Evolutionary conservation across 2,888 invertebrate species (phyloP).

Genomic region (Mamestra brassicae): DNA sequence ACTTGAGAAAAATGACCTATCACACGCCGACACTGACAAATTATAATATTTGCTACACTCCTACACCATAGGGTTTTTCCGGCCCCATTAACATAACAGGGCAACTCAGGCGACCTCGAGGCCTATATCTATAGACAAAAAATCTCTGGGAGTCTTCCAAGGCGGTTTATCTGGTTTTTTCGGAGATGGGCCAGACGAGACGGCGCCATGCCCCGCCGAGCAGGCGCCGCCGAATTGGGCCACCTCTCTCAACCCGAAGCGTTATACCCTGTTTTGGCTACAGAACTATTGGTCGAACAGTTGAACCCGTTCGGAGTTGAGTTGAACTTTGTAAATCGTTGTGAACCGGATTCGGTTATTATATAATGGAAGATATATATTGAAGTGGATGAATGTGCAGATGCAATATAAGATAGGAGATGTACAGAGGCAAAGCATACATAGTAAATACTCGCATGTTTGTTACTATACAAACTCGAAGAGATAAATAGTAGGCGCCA

Average conservation of each 20-base stretch:
- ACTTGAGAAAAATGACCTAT: conserved; percentile 77
- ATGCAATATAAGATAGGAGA: conserved; percentile 31
- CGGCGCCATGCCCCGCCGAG: conserved; percentile 84
- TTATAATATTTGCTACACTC: conserved; percentile 80
- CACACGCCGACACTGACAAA: conserved; percentile 84
- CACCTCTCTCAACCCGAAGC: conserved; percentile 50
- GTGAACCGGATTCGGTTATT: conserved; percentile 40
- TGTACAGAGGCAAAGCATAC: neutral
- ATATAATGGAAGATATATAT: conserved; percentile 5
- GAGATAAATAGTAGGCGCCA: too few relatives aligned
- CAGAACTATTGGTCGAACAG: conserved; percentile 46
- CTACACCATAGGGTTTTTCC: conserved; percentile 84
- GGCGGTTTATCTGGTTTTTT: conserved; percentile 78
- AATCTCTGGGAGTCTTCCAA: conserved; percentile 89
- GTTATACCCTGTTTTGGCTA: conserved; percentile 56
- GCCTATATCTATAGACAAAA: conserved; percentile 87
- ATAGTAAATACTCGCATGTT: neutral
- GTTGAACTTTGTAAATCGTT: conserved; percentile 60
- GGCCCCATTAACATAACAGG: conserved; percentile 86
- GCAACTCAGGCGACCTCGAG: conserved; percentile 81
- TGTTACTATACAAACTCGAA: neutral
- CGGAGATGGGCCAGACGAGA: conserved; percentile 84
- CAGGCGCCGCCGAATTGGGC: conserved; percentile 78
- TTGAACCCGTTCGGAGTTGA: conserved; percentile 41
- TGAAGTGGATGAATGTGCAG: conserved; percentile 18